These are phyloP conservation scores for Acronicta alni DNA, from an alignment of 2,888 invertebrate genomes.

Conservation along the genomic window DNA sequence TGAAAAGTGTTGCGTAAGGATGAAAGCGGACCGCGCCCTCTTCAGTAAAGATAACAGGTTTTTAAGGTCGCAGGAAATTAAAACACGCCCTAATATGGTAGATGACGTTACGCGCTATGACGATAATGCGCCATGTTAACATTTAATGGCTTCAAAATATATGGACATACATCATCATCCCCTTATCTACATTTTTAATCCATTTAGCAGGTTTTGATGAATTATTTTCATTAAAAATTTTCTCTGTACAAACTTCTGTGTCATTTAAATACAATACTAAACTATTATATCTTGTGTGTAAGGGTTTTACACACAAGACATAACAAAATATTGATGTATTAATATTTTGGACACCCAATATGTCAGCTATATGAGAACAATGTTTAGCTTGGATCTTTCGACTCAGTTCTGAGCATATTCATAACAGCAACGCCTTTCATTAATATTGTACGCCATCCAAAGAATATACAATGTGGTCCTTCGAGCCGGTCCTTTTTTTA, in stretches of 20 bases:
- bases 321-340: too few species aligned
- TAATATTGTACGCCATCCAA: too few species aligned
- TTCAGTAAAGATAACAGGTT: slow-evolving; percentile 23
- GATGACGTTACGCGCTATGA: slow-evolving; percentile 5
- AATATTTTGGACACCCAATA: too few species aligned
- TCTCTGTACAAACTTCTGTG: background rate
- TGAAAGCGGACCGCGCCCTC: slow-evolving; percentile 61
- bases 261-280: too few species aligned
- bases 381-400: too few species aligned
- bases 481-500: too few species aligned
- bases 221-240: background rate
- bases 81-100: slow-evolving; percentile 41
- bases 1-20: slow-evolving; percentile 64
- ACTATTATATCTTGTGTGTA: too few species aligned
- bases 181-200: background rate
- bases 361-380: too few species aligned
- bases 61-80: slow-evolving; percentile 57
- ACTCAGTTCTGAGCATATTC: too few species aligned
- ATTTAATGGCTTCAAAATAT: slow-evolving; percentile 6
- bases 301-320: too few species aligned
- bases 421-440: too few species aligned
- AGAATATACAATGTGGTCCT: too few species aligned
- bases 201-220: background rate
- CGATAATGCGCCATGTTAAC: slow-evolving; percentile 16
- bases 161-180: slow-evolving; percentile 11